Percentiles rank a stretch among this genome's conserved stretches.
Conservation (phyloP, 2,113 vertebrate genomes). For the Glaucidium brasilianum region DNA sequence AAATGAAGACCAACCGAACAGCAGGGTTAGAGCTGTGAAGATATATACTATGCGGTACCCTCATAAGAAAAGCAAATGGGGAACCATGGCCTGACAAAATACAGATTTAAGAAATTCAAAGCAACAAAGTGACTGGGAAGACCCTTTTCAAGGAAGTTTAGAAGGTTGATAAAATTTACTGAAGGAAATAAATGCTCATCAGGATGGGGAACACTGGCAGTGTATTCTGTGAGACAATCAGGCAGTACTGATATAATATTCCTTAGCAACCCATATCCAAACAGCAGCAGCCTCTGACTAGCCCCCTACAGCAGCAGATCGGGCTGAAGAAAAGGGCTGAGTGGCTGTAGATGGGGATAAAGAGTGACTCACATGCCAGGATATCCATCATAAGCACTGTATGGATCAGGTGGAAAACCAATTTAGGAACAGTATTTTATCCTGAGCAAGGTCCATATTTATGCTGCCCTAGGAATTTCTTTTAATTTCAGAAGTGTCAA, state of each 20-base stretch:
- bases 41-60: neutral
- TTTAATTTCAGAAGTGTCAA: neutral
- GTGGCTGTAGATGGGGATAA: accelerated
- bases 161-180: neutral
- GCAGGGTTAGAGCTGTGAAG: neutral
- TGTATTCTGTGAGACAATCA: neutral
- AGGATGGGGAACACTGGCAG: neutral
- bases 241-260: neutral
- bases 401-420: neutral
- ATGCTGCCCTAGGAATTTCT: neutral
- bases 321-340: neutral
- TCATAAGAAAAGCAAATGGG: neutral
- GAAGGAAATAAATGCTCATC: neutral
- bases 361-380: neutral
- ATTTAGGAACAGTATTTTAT: neutral
- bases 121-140: neutral
- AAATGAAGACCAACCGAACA: neutral
- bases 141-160: neutral
- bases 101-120: neutral
- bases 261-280: neutral
- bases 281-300: neutral
- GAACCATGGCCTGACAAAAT: neutral
- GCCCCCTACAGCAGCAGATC: neutral
- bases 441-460: neutral
- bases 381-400: accelerated